phyloP scores from a whole-genome alignment of 2,888 invertebrate species.

The Gortyna flavago region DNA sequence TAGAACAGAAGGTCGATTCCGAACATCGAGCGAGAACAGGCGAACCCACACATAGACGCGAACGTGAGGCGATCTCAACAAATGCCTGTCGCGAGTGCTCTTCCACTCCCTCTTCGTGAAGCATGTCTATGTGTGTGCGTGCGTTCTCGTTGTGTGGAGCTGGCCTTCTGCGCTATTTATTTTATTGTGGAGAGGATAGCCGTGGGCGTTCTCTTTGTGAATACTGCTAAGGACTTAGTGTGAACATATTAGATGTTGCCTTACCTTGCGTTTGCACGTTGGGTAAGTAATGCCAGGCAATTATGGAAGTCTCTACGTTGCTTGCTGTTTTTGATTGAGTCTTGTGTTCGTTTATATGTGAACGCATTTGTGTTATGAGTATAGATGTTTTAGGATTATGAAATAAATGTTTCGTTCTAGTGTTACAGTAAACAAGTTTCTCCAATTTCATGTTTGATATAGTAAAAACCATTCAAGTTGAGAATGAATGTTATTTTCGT shows the following conservation, averaged over 20 bases:
- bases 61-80: not conserved
- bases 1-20: conserved; percentile 1
- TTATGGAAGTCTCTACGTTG: conserved; percentile 8
- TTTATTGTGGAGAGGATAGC: conserved; percentile 8
- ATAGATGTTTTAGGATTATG: too few relatives aligned
- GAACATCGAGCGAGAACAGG: not conserved
- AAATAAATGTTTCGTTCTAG: not conserved
- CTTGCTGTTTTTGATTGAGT: conserved; percentile 11
- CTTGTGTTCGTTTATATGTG: not conserved
- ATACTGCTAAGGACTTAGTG: conserved; percentile 28
- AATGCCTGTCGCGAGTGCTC: not conserved
- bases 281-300: conserved; percentile 17
- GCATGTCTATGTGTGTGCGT: not conserved
- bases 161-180: not conserved
- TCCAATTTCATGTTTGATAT: not conserved
- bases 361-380: not conserved
- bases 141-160: not conserved
- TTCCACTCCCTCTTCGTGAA: not conserved
- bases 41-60: not conserved
- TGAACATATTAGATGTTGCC: conserved; percentile 24
- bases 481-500: not conserved
- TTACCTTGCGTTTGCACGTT: conserved; percentile 25
- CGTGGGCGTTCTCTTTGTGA: conserved; percentile 49
- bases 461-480: not conserved
- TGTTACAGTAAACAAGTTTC: not conserved